phyloP scores from a whole-genome alignment of 2,797 vertebrate genomes.

The Psittacula derbiana region DNA sequence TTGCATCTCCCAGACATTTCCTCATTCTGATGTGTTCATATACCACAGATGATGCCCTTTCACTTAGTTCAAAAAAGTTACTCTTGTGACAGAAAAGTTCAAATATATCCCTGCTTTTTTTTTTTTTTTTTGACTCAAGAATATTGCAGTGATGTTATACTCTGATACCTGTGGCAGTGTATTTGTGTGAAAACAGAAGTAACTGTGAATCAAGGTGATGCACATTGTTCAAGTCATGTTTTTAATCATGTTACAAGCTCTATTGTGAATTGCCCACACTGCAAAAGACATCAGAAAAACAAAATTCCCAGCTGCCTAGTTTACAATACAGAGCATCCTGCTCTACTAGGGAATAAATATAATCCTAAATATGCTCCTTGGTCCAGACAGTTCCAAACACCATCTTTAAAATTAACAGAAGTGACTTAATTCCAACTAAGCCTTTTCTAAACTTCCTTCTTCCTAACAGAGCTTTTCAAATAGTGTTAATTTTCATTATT shows the following conservation, averaged over 20 bases:
- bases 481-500: background rate
- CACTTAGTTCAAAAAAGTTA: background rate
- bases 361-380: background rate
- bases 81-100: background rate
- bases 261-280: background rate
- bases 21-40: background rate
- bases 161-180: background rate
- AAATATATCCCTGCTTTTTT: background rate
- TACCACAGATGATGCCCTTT: background rate
- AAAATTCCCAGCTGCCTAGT: background rate
- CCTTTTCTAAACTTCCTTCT: background rate
- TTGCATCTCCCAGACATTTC: background rate
- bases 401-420: background rate
- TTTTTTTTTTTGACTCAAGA: background rate
- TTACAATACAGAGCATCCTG: background rate
- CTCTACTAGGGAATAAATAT: background rate
- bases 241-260: background rate
- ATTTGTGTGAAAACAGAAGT: background rate
- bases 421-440: background rate
- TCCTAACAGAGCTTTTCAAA: background rate
- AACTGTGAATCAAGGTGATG: background rate
- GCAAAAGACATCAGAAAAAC: background rate
- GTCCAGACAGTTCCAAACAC: background rate
- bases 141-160: background rate
- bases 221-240: background rate